These are phyloP conservation scores for Oryzias javanicus DNA, from an alignment of 2,113 vertebrate genomes.

Conservation along the genomic window DNA sequence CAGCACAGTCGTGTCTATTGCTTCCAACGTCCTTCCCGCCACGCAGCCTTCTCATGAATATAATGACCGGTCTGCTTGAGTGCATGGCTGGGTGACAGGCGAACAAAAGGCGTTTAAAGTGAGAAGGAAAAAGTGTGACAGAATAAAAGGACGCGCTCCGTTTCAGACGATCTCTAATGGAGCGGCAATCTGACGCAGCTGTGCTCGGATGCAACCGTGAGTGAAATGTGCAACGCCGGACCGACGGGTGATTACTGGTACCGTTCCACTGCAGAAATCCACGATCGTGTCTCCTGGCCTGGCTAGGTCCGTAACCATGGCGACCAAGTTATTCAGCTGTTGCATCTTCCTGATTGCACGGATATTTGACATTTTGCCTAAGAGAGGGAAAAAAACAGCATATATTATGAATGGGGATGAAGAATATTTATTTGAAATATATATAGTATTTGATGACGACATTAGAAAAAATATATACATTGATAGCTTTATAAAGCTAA, in stretches of 20 bases:
- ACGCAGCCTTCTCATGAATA: slow-evolving; percentile 4
- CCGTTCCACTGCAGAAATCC: slow-evolving; percentile 98
- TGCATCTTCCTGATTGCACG: slow-evolving; percentile 90
- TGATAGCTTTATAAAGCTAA: too few relatives aligned
- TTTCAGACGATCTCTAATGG: slow-evolving; percentile 25
- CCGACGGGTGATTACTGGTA: slow-evolving; percentile 58
- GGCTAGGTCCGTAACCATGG: slow-evolving; percentile 81
- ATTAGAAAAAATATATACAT: too few relatives aligned
- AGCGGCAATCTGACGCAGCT: slow-evolving; percentile 6
- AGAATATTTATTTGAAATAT: neutral
- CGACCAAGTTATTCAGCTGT: slow-evolving; percentile 93
- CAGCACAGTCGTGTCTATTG: slow-evolving; percentile 10
- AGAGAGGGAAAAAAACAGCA: slow-evolving; percentile 25
- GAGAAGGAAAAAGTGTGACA: neutral
- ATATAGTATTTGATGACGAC: too few relatives aligned
- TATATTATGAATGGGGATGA: neutral
- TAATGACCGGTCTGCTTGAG: slow-evolving; percentile 20
- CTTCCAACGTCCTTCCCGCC: slow-evolving; percentile 22
- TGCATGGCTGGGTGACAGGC: neutral
- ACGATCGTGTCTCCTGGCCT: slow-evolving; percentile 86
- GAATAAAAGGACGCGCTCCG: neutral
- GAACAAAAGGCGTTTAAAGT: slow-evolving; percentile 8
- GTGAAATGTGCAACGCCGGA: slow-evolving; percentile 12
- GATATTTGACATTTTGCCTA: slow-evolving; percentile 92
- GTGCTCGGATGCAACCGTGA: slow-evolving; percentile 22